phyloP scores from a whole-genome alignment of 2,888 invertebrate genomes.

The Leptinotarsa peninsularis region DNA sequence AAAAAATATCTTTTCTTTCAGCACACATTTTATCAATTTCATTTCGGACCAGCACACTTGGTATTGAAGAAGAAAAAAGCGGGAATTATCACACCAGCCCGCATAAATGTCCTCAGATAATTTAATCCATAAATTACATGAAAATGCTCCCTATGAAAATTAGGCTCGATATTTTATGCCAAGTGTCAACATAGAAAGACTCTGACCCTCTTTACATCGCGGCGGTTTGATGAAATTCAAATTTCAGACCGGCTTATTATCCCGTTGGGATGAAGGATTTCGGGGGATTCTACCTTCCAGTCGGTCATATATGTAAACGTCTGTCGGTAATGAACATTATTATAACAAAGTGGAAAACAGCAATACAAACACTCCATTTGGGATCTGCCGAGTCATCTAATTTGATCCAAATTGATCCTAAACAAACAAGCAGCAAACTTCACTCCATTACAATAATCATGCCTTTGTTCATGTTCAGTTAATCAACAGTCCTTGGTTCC shows the following conservation, averaged over 20 bases:
- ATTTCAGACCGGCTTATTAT: constrained; percentile 21
- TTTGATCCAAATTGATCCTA: background rate
- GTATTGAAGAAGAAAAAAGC: constrained; percentile 11
- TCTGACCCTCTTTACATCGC: constrained; percentile 31
- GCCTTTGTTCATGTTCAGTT: too few species aligned
- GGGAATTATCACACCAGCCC: background rate
- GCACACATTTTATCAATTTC: background rate
- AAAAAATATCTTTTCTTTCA: background rate
- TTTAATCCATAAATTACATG: constrained; percentile 34
- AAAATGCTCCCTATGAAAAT: constrained; percentile 35
- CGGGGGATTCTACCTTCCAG: constrained; percentile 27
- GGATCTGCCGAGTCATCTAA: background rate
- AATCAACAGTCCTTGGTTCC: too few species aligned
- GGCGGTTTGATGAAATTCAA: constrained; percentile 19
- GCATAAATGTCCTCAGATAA: constrained; percentile 22
- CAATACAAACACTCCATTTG: background rate
- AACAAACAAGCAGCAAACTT: background rate
- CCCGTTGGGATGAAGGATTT: constrained; percentile 14
- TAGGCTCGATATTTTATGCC: constrained; percentile 38
- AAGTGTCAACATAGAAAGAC: constrained; percentile 28
- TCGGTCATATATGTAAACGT: background rate
- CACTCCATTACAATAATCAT: too few species aligned
- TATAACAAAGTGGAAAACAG: background rate
- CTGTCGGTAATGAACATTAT: background rate
- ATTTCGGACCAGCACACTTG: background rate